Base-by-base conservation (phyloP, 1,140 invertebrate genomes). In the Phymorhynchus buccinoides region DNA sequence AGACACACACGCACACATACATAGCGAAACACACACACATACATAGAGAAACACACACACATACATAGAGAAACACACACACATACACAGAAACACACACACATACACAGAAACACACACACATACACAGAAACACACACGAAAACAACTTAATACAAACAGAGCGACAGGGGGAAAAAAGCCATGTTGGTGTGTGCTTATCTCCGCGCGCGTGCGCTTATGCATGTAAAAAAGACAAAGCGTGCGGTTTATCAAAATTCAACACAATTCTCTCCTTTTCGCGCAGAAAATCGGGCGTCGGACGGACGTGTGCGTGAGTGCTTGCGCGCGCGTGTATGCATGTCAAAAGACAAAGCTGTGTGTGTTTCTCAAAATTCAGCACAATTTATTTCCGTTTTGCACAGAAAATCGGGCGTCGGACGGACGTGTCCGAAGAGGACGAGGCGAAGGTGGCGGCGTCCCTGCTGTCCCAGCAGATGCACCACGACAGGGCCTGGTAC, bases 401-500 rank as follows among this genome's bases (percentile, higher is more conserved):
- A 6, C 83, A 94, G 91, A 94, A 95, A 90, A 92, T 95, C 2
- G 94, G 94, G 41, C 94, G 95, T 84, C 94, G 94, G 86, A 93
- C 94, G 0, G 93, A 94, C 27, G 87, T 95, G 22, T 93, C 93
- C 9, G 95, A 95, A 68, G 94, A 95, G 87, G 95, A 96, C 87
- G 94, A 95, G 32, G 95, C 95, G 27, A 90, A 94, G 56, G 90
- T 96, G 32, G 95, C 95, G 14, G 95, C 95, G 4, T 94, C 94
- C 37, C 94, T 94, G 85, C 88, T 95, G 32, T 92, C 94, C 30
- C 94, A 95, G 87, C 91, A 94, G 37, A 93, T 94, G 86, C 92
- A 93, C 1, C 95, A 95, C 85, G 93, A 93, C 32, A 91, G 94
- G 18, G 93, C 95, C 85, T 95, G 95, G 95, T 96, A 96, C 90